Evolutionary conservation across 2,113 vertebrate genomes (phyloP).

Genomic region (Pogona vitticeps): DNA sequence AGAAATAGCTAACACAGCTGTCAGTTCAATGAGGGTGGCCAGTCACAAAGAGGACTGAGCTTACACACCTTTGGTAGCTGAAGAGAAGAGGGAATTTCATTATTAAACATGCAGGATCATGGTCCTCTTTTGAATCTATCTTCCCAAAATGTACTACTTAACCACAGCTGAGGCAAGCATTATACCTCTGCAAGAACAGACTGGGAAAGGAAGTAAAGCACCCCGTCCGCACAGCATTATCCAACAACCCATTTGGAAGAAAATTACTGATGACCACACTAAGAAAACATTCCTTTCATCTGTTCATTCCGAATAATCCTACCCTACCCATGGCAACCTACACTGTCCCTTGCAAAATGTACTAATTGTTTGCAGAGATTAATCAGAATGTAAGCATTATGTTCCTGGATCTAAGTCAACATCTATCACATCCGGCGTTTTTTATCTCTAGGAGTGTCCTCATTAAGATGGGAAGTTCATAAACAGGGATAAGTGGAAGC

Average conservation of each 20-base stretch:
- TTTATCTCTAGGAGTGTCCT: neutral
- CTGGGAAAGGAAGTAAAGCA: neutral
- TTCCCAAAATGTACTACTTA: neutral
- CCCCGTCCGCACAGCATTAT: too few relatives aligned
- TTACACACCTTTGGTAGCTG: neutral
- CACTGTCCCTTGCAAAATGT: neutral
- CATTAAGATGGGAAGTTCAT: neutral
- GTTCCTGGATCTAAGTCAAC: neutral
- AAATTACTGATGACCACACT: neutral
- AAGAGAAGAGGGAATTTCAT: neutral
- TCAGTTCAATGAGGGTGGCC: neutral
- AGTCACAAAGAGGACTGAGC: neutral
- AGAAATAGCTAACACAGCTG: neutral
- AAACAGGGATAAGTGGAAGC: neutral
- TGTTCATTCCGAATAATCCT: neutral
- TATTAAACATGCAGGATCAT: neutral
- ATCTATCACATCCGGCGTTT: neutral
- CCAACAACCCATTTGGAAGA: neutral
- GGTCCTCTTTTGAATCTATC: too few relatives aligned
- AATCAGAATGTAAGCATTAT: neutral
- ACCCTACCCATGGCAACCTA: conserved; percentile 21
- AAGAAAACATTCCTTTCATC: neutral
- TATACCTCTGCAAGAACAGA: neutral
- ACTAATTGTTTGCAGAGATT: conserved; percentile 21
- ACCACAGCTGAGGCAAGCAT: neutral